These are phyloP conservation scores for Sebastes oblongus DNA, from an alignment of 2,797 vertebrate genomes.

Conservation along the genomic window DNA sequence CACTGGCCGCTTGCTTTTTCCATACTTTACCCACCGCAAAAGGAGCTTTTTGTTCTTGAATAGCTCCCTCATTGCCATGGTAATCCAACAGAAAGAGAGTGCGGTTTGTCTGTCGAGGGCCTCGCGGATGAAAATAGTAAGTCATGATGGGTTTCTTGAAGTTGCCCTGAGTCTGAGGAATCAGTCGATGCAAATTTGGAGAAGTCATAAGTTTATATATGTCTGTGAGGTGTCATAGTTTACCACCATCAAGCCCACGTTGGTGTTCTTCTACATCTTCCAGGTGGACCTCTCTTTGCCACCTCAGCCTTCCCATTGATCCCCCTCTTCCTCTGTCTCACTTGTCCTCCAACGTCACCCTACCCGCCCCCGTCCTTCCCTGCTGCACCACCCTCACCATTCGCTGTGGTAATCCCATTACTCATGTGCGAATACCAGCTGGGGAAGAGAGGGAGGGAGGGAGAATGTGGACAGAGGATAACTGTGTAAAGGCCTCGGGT, in stretches of 20 bases:
- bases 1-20: conserved; percentile 67
- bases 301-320: conserved; percentile 38
- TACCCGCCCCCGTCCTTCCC: conserved; percentile 42
- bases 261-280: conserved; percentile 15
- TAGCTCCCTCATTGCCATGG: conserved; percentile 81
- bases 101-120: conserved; percentile 71
- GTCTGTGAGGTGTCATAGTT: not conserved
- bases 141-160: conserved; percentile 61
- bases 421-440: conserved; percentile 85
- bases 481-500: conserved; percentile 61
- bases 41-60: conserved; percentile 78
- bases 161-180: conserved; percentile 60
- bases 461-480: conserved; percentile 73
- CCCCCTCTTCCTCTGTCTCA: conserved; percentile 59
- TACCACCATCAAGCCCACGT: not conserved
- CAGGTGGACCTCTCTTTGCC: conserved; percentile 33
- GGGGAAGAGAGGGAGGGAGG: conserved; percentile 65
- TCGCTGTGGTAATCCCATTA: conserved; percentile 85
- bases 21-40: conserved; percentile 74
- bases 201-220: not conserved
- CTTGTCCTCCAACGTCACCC: conserved; percentile 66
- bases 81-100: conserved; percentile 73
- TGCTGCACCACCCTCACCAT: conserved; percentile 67
- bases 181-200: conserved; percentile 29
- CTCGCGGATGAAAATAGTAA: conserved; percentile 71